Conservation (phyloP, 2,113 vertebrate genomes). For the Copsychus sechellarum region DNA sequence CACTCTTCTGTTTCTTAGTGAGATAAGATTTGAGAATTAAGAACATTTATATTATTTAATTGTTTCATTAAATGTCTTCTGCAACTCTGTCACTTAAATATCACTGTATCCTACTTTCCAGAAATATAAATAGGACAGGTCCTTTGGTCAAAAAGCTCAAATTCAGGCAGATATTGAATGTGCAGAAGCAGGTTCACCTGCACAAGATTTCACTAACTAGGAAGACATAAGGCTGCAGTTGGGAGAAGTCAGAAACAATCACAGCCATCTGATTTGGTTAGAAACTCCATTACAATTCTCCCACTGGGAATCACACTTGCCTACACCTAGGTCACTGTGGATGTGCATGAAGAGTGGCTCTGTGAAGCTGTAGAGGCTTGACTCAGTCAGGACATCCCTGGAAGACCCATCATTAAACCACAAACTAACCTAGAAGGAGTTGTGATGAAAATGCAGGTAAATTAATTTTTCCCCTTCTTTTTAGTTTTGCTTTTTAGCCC, state of each 20-base stretch:
- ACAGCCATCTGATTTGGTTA: neutral
- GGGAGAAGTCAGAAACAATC: neutral
- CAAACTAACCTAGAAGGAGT: neutral
- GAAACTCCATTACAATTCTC: neutral
- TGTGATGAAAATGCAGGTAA: neutral
- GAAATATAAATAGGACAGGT: neutral
- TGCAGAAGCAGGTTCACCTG: neutral
- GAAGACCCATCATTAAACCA: neutral
- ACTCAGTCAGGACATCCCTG: neutral
- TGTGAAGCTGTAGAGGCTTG: neutral
- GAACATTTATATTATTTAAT: neutral
- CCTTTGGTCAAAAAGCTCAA: neutral
- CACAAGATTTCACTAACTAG: neutral
- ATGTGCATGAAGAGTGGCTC: neutral
- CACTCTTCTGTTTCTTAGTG: neutral
- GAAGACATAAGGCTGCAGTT: neutral
- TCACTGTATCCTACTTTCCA: neutral
- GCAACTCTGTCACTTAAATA: neutral
- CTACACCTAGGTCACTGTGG: neutral
- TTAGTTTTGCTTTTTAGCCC: neutral
- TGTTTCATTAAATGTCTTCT: neutral
- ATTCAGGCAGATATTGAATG: neutral
- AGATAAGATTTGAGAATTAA: neutral
- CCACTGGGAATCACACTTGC: neutral
- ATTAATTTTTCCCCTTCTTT: rapidly evolving